Percentiles rank a stretch among this genome's conserved stretches.
phyloP scores from a whole-genome alignment of 1,140 invertebrate species.

The Asobara japonica region DNA sequence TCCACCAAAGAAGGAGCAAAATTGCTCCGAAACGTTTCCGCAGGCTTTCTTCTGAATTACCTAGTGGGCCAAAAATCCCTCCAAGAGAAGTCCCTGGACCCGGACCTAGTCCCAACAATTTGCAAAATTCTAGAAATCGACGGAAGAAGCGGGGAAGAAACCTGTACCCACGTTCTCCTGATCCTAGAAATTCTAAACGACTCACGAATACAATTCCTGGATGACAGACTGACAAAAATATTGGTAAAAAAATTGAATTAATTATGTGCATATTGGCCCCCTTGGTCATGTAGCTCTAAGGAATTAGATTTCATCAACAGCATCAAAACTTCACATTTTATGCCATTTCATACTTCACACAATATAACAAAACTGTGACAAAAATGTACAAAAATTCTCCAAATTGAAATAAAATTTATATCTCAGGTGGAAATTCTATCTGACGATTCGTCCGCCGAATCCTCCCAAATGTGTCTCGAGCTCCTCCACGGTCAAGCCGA shows the following conservation, averaged over 20 bases:
- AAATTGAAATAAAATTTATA: too few species aligned
- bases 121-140: slow-evolving; percentile 67
- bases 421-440: slow-evolving; percentile 51
- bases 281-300: too few species aligned
- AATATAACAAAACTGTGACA: too few species aligned
- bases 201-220: slow-evolving; percentile 60
- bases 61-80: slow-evolving; percentile 78
- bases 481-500: slow-evolving; percentile 79
- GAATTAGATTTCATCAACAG: too few species aligned
- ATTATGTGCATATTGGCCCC: too few species aligned
- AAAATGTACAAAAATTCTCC: too few species aligned
- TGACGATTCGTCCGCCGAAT: slow-evolving; percentile 66
- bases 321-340: too few species aligned
- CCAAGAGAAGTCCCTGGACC: slow-evolving; percentile 71
- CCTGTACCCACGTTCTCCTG: slow-evolving; percentile 75
- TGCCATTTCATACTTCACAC: too few species aligned
- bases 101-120: slow-evolving; percentile 73
- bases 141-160: slow-evolving; percentile 63
- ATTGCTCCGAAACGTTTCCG: slow-evolving; percentile 67
- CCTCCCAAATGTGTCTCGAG: slow-evolving; percentile 80
- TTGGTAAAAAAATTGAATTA: too few species aligned
- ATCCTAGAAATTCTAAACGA: slow-evolving; percentile 81
- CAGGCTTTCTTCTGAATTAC: slow-evolving; percentile 83
- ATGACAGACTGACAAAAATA: slow-evolving; percentile 52
- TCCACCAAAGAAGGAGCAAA: slow-evolving; percentile 47